Conservation (phyloP, 2,797 vertebrate genomes). For the Neosalanx taihuensis region DNA sequence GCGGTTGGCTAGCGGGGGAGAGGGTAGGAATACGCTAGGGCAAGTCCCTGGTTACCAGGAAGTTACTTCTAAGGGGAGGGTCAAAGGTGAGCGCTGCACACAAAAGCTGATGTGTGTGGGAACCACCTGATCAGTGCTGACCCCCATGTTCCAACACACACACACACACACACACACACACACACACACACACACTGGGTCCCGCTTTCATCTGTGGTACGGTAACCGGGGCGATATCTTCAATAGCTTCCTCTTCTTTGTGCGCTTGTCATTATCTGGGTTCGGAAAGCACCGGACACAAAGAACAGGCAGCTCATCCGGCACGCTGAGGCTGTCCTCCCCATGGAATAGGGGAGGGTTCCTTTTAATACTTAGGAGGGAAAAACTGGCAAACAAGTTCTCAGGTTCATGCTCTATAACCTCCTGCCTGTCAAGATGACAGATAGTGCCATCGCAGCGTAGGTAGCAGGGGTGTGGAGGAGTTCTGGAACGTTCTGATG, state of each 20-base stretch:
- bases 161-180: slow-evolving; percentile 1
- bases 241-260: slow-evolving; percentile 52
- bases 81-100: neutral
- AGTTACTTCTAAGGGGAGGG: slow-evolving; percentile 14
- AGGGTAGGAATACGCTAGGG: neutral
- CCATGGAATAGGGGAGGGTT: too few species aligned
- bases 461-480: neutral
- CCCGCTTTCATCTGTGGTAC: slow-evolving; percentile 3
- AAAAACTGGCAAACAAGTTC: neutral
- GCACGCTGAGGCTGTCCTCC: too few species aligned
- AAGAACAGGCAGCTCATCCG: neutral
- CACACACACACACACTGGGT: neutral
- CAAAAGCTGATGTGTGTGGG: neutral
- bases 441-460: neutral
- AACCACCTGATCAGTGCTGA: slow-evolving; percentile 16
- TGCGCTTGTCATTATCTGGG: slow-evolving; percentile 5
- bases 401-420: neutral
- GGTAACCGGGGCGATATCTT: slow-evolving; percentile 52
- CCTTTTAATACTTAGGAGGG: neutral
- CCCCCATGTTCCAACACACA: neutral
- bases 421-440: neutral
- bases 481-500: neutral
- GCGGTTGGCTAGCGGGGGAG: slow-evolving; percentile 13
- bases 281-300: neutral
- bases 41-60: slow-evolving; percentile 32